Percentiles rank a stretch among this genome's conserved stretches.
Evolutionary conservation across 2,888 invertebrate species (phyloP).

Genomic region (Pristionchus arcanus): DNA sequence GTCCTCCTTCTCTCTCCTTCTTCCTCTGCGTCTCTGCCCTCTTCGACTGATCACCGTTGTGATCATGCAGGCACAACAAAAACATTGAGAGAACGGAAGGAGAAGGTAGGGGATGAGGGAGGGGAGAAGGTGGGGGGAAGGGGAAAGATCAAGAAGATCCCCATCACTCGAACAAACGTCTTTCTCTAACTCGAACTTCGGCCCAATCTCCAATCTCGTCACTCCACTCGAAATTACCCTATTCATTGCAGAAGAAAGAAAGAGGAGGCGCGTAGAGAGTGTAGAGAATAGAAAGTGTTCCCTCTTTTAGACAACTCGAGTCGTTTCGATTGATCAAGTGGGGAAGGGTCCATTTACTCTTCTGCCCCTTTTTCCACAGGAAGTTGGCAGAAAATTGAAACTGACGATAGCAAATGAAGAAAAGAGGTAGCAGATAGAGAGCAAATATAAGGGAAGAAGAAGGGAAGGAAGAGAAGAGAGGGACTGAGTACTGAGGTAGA

Average conservation of each 20-base stretch:
- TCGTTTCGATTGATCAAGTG: conserved; percentile 2
- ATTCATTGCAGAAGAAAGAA: background rate
- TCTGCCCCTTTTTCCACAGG: background rate
- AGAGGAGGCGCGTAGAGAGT: background rate
- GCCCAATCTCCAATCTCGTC: background rate
- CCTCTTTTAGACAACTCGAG: background rate
- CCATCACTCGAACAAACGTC: background rate
- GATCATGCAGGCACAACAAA: conserved; percentile 7
- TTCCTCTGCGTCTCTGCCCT: conserved; percentile 33
- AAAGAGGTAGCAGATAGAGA: background rate
- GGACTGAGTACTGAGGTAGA: conserved; percentile 14
- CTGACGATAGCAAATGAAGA: background rate
- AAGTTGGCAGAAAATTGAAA: conserved; percentile 32
- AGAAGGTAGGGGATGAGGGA: background rate
- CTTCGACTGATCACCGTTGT: background rate
- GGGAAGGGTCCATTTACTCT: background rate
- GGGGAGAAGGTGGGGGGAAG: background rate
- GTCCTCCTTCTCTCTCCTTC: background rate
- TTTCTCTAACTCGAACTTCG: background rate
- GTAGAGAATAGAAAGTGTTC: background rate
- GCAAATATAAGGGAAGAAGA: conserved; percentile 6
- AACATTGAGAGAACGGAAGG: conserved; percentile 15
- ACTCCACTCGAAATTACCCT: background rate
- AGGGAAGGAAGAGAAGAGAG: background rate
- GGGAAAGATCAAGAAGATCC: background rate